Evolutionary conservation across 2,113 vertebrate genomes (phyloP), one percentile per base, ranked within the genome.

Genomic region (Ameiurus melas): DNA sequence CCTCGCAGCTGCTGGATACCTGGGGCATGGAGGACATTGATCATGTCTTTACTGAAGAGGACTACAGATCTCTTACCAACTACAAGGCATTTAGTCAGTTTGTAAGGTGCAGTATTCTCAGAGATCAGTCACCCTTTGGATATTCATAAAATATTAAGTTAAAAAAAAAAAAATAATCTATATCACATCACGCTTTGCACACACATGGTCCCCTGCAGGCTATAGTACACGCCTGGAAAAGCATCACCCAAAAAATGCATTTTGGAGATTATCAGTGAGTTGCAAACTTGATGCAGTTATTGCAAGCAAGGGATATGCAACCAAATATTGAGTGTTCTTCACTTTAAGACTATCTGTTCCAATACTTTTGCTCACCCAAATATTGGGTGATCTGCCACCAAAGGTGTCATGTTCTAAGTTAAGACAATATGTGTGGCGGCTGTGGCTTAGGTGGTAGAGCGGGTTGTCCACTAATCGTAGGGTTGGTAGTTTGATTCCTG

Each of bases 1-100:
- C 98, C 3, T 98, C 97, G 86, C 98, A 99, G 95, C 96, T 99
- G 47, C 92, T 99, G 88, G 98, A 99, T 87, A 97, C 99, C 5
- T 99, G 98, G 98, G 98, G 98, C 79, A 99, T 99, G 98, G 98
- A 99, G 92, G 98, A 99, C 94, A 99, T 99, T 20, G 98, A 98
- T 93, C 98, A 99, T 55, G 87, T 98, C 86, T 99, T 99, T 93
- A 97, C 96, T 0, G 97, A 99, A 91, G 98, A 99, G 78, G 98
- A 99, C 93, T 99, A 99, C 70, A 96, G 97, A 57, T 97, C 97
- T 16, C 97, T 99, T 47, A 99, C 98, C 86, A 99, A 99, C 93
- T 99, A 99, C 91, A 99, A 99, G 92, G 98, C 98, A 88, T 99
- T 99, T 93, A 99, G 98, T 92, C 98, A 99, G 91, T 99, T 98